Evolutionary conservation across 2,888 invertebrate genomes (phyloP), one percentile per base, ranked within the genome.

Genomic region (Phyllotreta striolata): DNA sequence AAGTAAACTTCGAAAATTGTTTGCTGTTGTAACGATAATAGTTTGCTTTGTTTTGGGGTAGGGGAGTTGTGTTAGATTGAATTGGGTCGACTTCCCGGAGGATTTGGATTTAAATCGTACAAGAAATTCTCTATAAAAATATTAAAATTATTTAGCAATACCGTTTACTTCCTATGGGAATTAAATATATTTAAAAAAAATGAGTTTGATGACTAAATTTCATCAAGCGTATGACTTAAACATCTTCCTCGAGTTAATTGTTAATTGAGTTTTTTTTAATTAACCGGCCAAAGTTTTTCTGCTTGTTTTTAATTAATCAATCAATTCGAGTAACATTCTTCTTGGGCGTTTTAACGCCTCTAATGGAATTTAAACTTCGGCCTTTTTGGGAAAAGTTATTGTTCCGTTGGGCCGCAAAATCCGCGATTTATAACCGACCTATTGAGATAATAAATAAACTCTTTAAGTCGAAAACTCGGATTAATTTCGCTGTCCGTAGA

Each of bases 1-100:
- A 61, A 54, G 61, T 46, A 61, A 61, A 61, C 61, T 61, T 61
- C 55, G 55, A 55, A 61, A 3, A 51, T 61, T 54, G 61, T 61
- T 61, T 61, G 61, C 55, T 54, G 54, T 61, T 61, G 61, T 61
- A 55, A 55, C 61, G 61, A 61, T 61, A 61, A 61, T 61, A 55
- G 61, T 54, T 61, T 61, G 54, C 54, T 55, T 61, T 61, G 61
- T 61, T 61, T 61, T 40, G 38, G 46, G 47, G 43, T 55, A 61
- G 54, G 24, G 24, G 24, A 24, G 24, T 24, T 24, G 4, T 61
- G 46, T 61, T 62, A 62, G 55, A 38, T 62, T 51, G 55, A 56
- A 62, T 51, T 56, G 44, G 52, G 41, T 43, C 51, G 39, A 12
- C 39, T 38, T 47, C n/a, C 9, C 49, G 6, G 35, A 7, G 10